Conservation (phyloP, 2,113 vertebrate genomes). For the Fulmarus glacialis region DNA sequence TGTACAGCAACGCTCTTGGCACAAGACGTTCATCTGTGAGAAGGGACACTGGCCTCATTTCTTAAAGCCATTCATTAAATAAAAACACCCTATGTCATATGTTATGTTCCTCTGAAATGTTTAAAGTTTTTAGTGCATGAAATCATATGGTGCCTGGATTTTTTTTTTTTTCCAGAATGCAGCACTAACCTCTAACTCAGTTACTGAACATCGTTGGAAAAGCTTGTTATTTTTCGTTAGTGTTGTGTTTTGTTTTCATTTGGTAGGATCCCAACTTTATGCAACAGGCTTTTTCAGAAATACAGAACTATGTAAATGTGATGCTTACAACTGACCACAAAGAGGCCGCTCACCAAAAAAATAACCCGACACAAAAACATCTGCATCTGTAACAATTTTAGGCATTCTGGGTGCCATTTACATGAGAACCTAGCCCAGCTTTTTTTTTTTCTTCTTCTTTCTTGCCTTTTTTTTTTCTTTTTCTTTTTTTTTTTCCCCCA, state of each 20-base stretch:
- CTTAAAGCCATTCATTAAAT: slow-evolving; percentile 63
- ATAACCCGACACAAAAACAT: neutral
- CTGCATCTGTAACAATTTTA: neutral
- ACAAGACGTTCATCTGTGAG: neutral
- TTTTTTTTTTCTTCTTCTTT: accelerated
- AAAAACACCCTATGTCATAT: slow-evolving; percentile 44
- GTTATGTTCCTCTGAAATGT: slow-evolving; percentile 49
- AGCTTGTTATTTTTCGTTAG: neutral
- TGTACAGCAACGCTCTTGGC: slow-evolving; percentile 61
- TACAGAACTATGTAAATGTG: neutral
- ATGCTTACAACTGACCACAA: slow-evolving; percentile 19
- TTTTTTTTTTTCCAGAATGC: neutral
- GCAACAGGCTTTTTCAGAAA: slow-evolving; percentile 35
- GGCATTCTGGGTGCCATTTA: neutral
- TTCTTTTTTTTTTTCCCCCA: accelerated
- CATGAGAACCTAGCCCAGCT: neutral
- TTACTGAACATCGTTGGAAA: slow-evolving; percentile 6
- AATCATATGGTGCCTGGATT: slow-evolving; percentile 26
- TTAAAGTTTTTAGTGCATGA: slow-evolving; percentile 44
- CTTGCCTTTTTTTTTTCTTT: accelerated
- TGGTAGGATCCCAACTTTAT: neutral
- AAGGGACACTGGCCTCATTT: slow-evolving; percentile 49
- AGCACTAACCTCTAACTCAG: slow-evolving; percentile 7
- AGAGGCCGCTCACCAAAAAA: neutral
- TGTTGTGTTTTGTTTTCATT: slow-evolving; percentile 27